phyloP scores from a whole-genome alignment of 2,113 vertebrate genomes.

The Paraplagusia blochii region DNA sequence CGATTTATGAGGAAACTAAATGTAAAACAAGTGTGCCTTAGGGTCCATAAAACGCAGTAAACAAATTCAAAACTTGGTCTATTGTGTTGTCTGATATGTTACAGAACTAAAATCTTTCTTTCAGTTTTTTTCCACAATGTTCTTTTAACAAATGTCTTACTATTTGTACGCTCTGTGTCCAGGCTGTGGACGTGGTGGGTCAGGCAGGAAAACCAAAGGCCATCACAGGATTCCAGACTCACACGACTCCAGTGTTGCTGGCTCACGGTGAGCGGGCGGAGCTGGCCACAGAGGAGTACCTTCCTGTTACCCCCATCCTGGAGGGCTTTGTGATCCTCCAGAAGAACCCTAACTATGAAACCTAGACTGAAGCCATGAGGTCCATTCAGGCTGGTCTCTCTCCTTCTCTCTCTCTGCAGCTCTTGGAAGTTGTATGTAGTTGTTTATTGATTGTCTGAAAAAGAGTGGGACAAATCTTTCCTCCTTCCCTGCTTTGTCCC shows the following conservation, averaged over 20 bases:
- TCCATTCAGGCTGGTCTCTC: conserved; percentile 4
- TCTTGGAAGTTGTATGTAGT: conserved; percentile 48
- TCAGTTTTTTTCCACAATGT: no score
- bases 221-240: conserved; percentile 99
- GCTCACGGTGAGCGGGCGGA: conserved; percentile 95
- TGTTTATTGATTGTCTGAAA: conserved; percentile 52
- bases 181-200: conserved; percentile 98
- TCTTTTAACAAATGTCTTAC: no score
- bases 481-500: conserved; percentile 26
- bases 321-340: conserved; percentile 97
- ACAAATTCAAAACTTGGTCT: no score
- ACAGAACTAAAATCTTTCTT: no score
- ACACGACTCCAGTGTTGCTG: conserved; percentile 94
- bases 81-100: not conserved
- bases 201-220: conserved; percentile 98
- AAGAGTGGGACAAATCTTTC: conserved; percentile 38
- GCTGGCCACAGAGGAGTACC: conserved; percentile 93
- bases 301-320: conserved; percentile 93
- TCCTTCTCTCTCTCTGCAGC: conserved; percentile 17
- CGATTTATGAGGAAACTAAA: no score
- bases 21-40: no score
- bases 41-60: no score
- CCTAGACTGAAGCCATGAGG: conserved; percentile 61
- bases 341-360: conserved; percentile 95
- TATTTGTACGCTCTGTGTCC: not conserved